Base-by-base conservation (phyloP, 2,113 vertebrate genomes). In the Toxotes jaculatrix region DNA sequence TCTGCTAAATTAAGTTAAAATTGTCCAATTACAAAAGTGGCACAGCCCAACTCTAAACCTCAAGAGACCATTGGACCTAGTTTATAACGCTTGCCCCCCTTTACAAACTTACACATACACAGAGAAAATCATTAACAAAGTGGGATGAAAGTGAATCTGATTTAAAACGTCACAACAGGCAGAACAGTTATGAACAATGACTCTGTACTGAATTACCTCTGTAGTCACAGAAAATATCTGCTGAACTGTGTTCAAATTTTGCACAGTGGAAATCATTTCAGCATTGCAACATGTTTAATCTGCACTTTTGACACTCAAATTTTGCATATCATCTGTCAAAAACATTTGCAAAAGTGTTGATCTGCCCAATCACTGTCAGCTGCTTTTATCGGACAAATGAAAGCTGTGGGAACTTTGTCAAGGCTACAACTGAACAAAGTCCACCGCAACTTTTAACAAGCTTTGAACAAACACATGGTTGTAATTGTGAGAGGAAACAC, bases 11-110 rank as follows among this genome's bases (percentile, higher is more conserved):
- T 73, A 68, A 85, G 82, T 85, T 49, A 6, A 79, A 86, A 83
- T 74, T 34, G 49, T 60, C 85, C 71, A 84, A 63, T 87, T 88
- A 88, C 67, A 78, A 81, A 90, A 88, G 78, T 91, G 86, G 88
- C 87, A 81, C 85, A 80, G 67, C 69, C 63, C 45, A 49, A 36
- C 47, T 74, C 4, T 27, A 74, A 51, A 68, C 72, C 88, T 71
- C 82, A 34, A 34, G 86, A 82, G 90, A 66, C 47, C 34, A 47
- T 53, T 31, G 77, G 87, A 80, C 40, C 89, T 84, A 89, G 75
- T 88, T 91, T 83, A 80, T 57, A 49, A 55, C 34, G 47, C 10
- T 32, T 87, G 90, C n/a, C 79, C 84, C 79, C 74, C 43, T 91
- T 87, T 65, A 57, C 59, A 59, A 45, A 59, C 57, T 16, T 62